These are phyloP conservation scores for Girardinus metallicus DNA, from an alignment of 2,797 vertebrate species.

Conservation along the genomic window DNA sequence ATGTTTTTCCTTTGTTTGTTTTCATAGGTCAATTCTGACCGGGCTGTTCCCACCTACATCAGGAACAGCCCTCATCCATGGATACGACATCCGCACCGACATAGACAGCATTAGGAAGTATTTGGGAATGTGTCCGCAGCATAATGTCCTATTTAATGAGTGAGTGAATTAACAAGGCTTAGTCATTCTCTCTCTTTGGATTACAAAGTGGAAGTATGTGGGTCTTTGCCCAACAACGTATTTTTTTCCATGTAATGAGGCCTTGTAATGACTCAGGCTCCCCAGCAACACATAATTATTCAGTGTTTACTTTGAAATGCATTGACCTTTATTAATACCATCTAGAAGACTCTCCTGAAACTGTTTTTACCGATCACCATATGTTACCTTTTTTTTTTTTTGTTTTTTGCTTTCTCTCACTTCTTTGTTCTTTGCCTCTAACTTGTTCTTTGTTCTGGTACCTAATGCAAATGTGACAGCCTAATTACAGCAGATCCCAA, in stretches of 20 bases:
- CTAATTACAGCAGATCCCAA: slow-evolving; percentile 66
- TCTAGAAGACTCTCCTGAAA: slow-evolving; percentile 18
- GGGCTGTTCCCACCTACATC: slow-evolving; percentile 95
- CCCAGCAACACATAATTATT: slow-evolving; percentile 53
- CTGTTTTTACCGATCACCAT: slow-evolving; percentile 24
- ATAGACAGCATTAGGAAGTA: slow-evolving; percentile 90
- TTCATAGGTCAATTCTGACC: slow-evolving; percentile 93
- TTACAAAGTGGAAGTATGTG: not conserved
- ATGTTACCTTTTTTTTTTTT: slow-evolving; percentile 9
- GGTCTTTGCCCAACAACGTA: slow-evolving; percentile 19
- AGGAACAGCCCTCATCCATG: slow-evolving; percentile 92
- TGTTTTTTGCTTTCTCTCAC: slow-evolving; percentile 38
- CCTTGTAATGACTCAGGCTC: slow-evolving; percentile 5
- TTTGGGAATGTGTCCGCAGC: slow-evolving; percentile 96
- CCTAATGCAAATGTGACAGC: slow-evolving; percentile 59
- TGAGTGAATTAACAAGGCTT: slow-evolving; percentile 76
- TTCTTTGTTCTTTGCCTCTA: slow-evolving; percentile 32
- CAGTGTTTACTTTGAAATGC: slow-evolving; percentile 20
- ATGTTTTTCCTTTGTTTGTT: not conserved
- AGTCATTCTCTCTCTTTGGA: slow-evolving; percentile 29
- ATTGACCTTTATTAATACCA: slow-evolving; percentile 30
- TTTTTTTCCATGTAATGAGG: slow-evolving; percentile 37
- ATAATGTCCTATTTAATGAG: slow-evolving; percentile 96
- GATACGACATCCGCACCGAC: slow-evolving; percentile 90
- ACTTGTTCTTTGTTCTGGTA: slow-evolving; percentile 60